A percentile compares a stretch with the other conserved stretches of the same genome.
These are phyloP conservation scores for Buathra laborator DNA, from an alignment of 2,888 invertebrate genomes.

Conservation along the genomic window DNA sequence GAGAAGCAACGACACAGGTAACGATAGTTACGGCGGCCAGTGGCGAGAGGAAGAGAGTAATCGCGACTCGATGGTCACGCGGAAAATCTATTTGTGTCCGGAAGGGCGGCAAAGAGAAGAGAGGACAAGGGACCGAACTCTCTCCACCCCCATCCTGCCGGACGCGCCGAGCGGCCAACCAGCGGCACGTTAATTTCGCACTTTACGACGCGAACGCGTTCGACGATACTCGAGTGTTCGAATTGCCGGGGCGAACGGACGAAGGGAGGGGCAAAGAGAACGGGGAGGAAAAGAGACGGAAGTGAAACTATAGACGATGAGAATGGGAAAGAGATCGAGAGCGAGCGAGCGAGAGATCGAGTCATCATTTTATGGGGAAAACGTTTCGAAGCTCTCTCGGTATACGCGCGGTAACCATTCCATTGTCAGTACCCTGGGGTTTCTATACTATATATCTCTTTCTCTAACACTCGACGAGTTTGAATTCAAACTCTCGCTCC, in stretches of 20 bases:
- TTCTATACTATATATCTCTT: not conserved
- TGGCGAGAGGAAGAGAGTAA: conserved; percentile 65
- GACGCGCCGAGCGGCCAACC: conserved; percentile 5
- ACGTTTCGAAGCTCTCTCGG: conserved; percentile 48
- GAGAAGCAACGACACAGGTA: conserved; percentile 67
- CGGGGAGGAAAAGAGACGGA: not conserved
- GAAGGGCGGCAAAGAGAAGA: conserved; percentile 44
- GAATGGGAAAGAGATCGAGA: conserved; percentile 13
- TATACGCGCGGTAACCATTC: conserved; percentile 33
- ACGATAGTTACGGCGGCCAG: conserved; percentile 55
- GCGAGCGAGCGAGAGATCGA: conserved; percentile 19
- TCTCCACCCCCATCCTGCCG: not conserved
- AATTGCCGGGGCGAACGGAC: conserved; percentile 51
- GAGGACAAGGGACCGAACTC: conserved; percentile 52
- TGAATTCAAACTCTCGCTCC: conserved; percentile 17
- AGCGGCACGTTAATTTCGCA: conserved; percentile 75
- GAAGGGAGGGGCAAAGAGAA: not conserved
- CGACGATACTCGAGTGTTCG: conserved; percentile 63
- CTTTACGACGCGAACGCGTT: conserved; percentile 72
- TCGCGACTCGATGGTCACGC: conserved; percentile 69
- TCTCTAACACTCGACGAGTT: conserved; percentile 7
- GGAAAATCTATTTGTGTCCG: conserved; percentile 63
- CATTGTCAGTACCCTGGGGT: conserved; percentile 20
- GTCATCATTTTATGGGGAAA: conserved; percentile 63
- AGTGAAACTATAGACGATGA: conserved; percentile 22